Conservation (phyloP, 2,888 invertebrate genomes). For the Cosmia trapezina region DNA sequence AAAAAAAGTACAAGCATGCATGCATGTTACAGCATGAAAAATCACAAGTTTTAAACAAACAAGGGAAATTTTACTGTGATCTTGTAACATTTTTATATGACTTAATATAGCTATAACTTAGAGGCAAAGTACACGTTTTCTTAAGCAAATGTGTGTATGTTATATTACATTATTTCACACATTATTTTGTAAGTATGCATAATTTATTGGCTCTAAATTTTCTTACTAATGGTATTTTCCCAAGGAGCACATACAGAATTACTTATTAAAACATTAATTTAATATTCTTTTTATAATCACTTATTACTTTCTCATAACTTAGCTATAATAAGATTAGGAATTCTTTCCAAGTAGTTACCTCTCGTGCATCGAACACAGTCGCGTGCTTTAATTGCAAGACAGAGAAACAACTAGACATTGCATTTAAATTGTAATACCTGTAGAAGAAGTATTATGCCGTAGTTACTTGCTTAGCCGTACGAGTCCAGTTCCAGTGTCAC, state of each 20-base stretch:
- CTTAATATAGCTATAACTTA: conserved; percentile 35
- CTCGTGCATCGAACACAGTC: conserved; percentile 29
- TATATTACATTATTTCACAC: conserved; percentile 51
- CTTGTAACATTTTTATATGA: conserved; percentile 30
- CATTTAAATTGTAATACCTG: conserved; percentile 11
- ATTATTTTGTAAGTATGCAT: conserved; percentile 35
- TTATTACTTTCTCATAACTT: too few relatives aligned
- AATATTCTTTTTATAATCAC: not conserved
- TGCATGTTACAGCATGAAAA: too few relatives aligned
- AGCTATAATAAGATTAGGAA: not conserved
- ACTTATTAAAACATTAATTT: conserved; percentile 7
- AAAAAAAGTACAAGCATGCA: too few relatives aligned
- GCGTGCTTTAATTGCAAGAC: conserved; percentile 21
- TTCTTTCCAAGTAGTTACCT: conserved; percentile 22
- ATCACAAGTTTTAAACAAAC: conserved; percentile 11
- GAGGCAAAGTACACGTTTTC: conserved; percentile 54
- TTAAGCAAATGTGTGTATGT: conserved; percentile 46
- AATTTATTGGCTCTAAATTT: conserved; percentile 25
- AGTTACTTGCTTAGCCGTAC: not conserved
- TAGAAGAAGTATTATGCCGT: not conserved
- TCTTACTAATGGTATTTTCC: conserved; percentile 22
- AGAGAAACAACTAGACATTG: conserved; percentile 3
- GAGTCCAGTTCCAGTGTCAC: not conserved
- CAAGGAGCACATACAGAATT: not conserved
- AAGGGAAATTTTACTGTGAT: conserved; percentile 31